Evolutionary conservation across 1,140 invertebrate genomes (phyloP).

Genomic region (Spodoptera frugiperda): DNA sequence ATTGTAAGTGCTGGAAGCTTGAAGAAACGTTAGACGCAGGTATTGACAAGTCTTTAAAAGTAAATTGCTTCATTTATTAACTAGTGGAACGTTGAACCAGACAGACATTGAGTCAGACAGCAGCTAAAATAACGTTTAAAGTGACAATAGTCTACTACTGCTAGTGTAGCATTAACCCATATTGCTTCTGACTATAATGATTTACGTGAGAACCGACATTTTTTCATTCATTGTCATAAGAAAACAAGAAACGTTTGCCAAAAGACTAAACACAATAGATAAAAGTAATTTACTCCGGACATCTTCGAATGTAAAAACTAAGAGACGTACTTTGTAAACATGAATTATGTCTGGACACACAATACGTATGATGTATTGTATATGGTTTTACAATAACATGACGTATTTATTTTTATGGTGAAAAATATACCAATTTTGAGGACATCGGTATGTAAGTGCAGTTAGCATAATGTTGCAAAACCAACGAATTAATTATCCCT

Average conservation of each 20-base stretch:
- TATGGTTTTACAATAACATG: background rate
- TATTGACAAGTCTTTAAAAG: background rate
- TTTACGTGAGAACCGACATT: background rate
- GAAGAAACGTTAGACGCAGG: too few relatives aligned
- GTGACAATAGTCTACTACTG: background rate
- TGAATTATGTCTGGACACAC: background rate
- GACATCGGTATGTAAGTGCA: too few relatives aligned
- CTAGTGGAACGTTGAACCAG: slow-evolving; percentile 14
- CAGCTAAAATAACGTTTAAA: background rate
- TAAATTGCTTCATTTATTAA: slow-evolving; percentile 12
- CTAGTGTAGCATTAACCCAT: background rate
- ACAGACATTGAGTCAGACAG: slow-evolving; percentile 9
- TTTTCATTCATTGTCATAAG: slow-evolving; percentile 2
- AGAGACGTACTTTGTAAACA: slow-evolving; percentile 8
- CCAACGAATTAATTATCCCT: too few relatives aligned
- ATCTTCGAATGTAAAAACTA: slow-evolving; percentile 12
- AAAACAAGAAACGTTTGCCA: slow-evolving; percentile 1
- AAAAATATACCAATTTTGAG: background rate
- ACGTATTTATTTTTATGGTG: background rate
- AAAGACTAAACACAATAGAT: slow-evolving; percentile 28
- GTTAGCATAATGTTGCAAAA: too few relatives aligned
- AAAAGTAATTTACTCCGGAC: background rate
- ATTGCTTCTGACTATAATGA: slow-evolving; percentile 11
- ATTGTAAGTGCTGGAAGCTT: too few relatives aligned
- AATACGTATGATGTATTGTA: slow-evolving; percentile 13